These are phyloP conservation scores for Noctuana brunneofusca DNA, from an alignment of 2,888 invertebrate species.

Conservation along the genomic window DNA sequence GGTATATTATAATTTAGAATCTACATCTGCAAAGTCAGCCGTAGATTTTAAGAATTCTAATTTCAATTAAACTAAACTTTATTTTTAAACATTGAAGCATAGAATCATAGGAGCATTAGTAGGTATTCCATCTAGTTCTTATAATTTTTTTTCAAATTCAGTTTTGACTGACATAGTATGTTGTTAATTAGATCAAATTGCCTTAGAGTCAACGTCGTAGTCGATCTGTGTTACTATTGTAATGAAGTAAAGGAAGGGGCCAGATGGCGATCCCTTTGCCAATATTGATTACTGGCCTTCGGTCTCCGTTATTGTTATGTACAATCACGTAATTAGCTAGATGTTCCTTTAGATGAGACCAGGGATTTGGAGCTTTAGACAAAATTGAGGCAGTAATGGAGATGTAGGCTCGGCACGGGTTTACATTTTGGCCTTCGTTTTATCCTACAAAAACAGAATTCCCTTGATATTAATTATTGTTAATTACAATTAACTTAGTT, in stretches of 20 bases:
- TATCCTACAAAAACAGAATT: background rate
- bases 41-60: no score
- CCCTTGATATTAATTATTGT: no score
- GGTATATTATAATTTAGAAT: no score
- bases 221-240: background rate
- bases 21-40: no score
- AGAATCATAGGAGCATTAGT: no score
- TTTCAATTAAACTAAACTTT: no score
- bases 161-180: no score
- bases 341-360: conserved; percentile 15
- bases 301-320: conserved; percentile 11
- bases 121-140: no score
- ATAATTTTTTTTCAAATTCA: no score
- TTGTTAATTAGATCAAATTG: no score
- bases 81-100: no score
- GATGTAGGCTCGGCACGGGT: background rate
- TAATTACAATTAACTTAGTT: no score
- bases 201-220: background rate
- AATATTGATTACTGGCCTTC: conserved; percentile 4
- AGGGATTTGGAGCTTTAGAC: conserved; percentile 5
- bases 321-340: conserved; percentile 6
- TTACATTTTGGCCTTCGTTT: background rate
- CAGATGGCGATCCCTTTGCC: background rate
- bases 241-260: background rate
- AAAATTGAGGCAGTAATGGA: background rate